Base-by-base conservation (phyloP, 92 coral and sea anemone genomes). In the Blastomussa wellsi region DNA sequence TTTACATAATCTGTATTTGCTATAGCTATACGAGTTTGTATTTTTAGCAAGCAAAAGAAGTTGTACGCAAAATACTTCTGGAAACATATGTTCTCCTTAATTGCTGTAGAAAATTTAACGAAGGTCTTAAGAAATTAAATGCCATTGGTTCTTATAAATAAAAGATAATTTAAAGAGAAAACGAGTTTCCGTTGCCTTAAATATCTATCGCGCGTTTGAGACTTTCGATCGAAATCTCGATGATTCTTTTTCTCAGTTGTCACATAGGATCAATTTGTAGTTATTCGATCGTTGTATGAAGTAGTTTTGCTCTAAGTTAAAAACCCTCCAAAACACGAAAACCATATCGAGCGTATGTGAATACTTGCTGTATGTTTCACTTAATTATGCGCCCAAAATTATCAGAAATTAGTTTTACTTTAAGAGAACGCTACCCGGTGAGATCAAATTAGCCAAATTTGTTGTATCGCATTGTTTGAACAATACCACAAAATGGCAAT, bases 11-110 rank as follows among this genome's bases (percentile, higher is more conserved):
- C 26, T 80, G 36, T 57, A 80, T 80, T 44, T n/a, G 78, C 32
- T 49, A 7, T 51, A 51, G 57, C 36, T 7, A 74, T 55, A 10
- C 62, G 17, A 59, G 71, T 83, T 83, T 55, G 86, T 83, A 53
- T 84, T 84, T 77, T 66, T 74, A 38, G 72, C 39, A 2, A 35
- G 74, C 28, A 57, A 67, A 35, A 28, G 64, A 84, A 76, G 49
- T 48, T 64, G 82, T 76, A 84, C n/a, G n/a, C 75, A 67, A 82
- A 82, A 68, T 82, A 72, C 73, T 82, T 82, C 64, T 7, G 15
- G 81, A 24, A 68, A 76, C 83, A 84, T 84, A 84, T 84, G 88
- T 69, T 77, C 67, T 16, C 37, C 36, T 64, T 47, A 51, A 84
- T 84, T 84, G 82, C 33, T 84, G 74, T 84, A 77, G 48, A 66